Base-by-base conservation (phyloP, 2,888 invertebrate genomes). In the Caenorhabditis doughertyi region DNA sequence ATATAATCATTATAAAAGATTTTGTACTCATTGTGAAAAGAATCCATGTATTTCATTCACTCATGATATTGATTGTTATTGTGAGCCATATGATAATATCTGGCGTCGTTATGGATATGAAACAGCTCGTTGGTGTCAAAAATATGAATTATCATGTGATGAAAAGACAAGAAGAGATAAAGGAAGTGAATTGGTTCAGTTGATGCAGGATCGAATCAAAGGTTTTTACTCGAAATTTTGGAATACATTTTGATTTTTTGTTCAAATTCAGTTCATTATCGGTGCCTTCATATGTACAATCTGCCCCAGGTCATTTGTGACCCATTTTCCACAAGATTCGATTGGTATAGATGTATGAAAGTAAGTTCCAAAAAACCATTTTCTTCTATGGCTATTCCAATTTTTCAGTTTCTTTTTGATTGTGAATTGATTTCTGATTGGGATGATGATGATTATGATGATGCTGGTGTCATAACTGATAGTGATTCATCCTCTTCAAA, bases 121-220 rank as follows among this genome's bases (percentile, higher is more conserved):
- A 39, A 89, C 89, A 8, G 89, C 89, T 3, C 70, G 85, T n/a
- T 89, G 89, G 89, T 89, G 89, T 77, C 89, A 89, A 47, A 80
- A 85, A 35, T 89, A 86, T 64, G 89, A 89, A 27, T 60, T 89
- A 55, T 83, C 83, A 47, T 89, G 89, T 51, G 84, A 89, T 72
- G 86, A 88, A 60, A 85, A 87, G 44, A 65, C 64, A 21, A 62
- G 89, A 29, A 56, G 83, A 29, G 87, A 88, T 5, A 85, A 87
- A 53, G 85, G 85, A 27, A 64, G 64, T 11, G 86, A 87, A n/a
- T 42, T 89, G 39, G 72, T 85, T 44, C 65, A 83, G 21, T 64
- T 87, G 29, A 85, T 88, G 83, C 73, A 85, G 70, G 85, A 87
- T 47, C 29, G 82, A 21, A 83, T 88, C 25, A 84, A 83, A 53